These are phyloP conservation scores for Nyctibius grandis DNA, from an alignment of 2,797 vertebrate genomes.

Conservation along the genomic window DNA sequence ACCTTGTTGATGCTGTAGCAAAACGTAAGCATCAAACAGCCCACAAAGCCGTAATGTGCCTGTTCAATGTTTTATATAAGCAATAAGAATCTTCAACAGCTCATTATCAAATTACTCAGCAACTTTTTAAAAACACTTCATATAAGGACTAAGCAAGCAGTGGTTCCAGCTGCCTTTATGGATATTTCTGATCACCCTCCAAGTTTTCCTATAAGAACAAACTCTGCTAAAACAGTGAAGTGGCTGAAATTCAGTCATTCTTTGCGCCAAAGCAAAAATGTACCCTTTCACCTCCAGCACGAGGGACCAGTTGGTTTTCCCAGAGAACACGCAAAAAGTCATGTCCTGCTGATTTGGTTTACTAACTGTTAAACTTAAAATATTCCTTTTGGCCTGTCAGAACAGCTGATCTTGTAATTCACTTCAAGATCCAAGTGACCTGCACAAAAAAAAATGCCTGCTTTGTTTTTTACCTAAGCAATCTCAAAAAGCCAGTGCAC, in stretches of 20 bases:
- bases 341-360: conserved; percentile 27
- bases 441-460: not conserved
- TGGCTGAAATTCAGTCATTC: not conserved
- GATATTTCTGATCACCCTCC: not conserved
- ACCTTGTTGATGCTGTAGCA: not conserved
- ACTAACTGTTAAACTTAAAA: conserved; percentile 26
- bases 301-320: not conserved
- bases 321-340: not conserved
- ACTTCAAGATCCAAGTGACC: not conserved
- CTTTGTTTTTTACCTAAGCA: not conserved
- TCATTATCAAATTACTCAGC: conserved; percentile 6
- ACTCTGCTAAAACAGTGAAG: not conserved
- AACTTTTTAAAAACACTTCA: not conserved
- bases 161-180: not conserved
- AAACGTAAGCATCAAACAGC: not conserved
- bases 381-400: not conserved
- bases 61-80: not conserved
- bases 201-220: not conserved
- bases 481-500: not conserved
- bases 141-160: not conserved
- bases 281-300: conserved; percentile 12
- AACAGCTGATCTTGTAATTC: conserved; percentile 25
- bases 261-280: not conserved
- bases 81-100: not conserved
- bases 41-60: not conserved